Evolutionary conservation across 2,888 invertebrate genomes (phyloP), one percentile per base, ranked within the genome.

Genomic region (Leucoptera coffeella): DNA sequence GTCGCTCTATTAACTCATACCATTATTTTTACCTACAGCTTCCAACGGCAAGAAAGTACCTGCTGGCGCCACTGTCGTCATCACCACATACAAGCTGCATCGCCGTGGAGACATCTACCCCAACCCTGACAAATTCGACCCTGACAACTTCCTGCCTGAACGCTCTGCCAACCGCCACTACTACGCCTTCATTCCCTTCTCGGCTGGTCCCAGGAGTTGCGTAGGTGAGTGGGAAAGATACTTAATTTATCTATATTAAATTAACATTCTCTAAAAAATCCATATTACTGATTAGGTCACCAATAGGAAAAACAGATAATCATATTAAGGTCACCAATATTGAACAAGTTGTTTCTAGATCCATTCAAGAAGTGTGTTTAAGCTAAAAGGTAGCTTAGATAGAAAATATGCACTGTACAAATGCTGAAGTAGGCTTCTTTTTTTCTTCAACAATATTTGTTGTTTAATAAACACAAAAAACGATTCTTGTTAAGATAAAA

Each of bases 71-170:
- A 85, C 85, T 0, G 73, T 85, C 4, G 50, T 79, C 2, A 75
- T 88, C 25, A 74, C 75, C 2, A 82, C 80, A 2, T 79, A 69
- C 43, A 74, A 77, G 40, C 50, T 85, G 27, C 90, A 91, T 50
- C 78, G 85, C 29, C 74, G 82, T 36, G 60, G 74, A 2, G 78
- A 82, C 36, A 73, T 80, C 26, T 91, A 85, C 55, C 79, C 83
- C 6, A 82, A 91, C 52, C 85, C 91, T 0, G 67, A 78, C 22
- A 73, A 65, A 34, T 91, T 86, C 47, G 74, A 90, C 60, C 90
- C 91, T 2, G 89, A 90, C 51, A 83, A 89, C 48, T 91, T 90
- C 71, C 65, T 88, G 34, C 84, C 87, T 0, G 89, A 90, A 44
- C 79, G 75, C 36, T 81, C 80, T 32, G 80, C 81, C 25, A 78